A percentile compares a stretch with the other conserved stretches of the same genome.
These are phyloP conservation scores for Spodoptera littoralis DNA, from an alignment of 2,888 invertebrate species.

Conservation along the genomic window DNA sequence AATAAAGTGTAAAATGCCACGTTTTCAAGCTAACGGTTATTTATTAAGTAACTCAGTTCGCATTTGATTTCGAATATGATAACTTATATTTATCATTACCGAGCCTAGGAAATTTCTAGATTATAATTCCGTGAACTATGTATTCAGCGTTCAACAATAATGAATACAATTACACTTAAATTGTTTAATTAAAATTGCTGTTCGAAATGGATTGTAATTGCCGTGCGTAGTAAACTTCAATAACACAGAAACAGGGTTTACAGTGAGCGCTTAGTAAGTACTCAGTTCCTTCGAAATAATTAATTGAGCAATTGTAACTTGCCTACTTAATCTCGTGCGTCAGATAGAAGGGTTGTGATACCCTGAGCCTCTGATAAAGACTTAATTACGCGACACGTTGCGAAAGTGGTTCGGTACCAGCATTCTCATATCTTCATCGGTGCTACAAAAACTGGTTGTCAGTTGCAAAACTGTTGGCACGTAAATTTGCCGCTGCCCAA, in stretches of 20 bases:
- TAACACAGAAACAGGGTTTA: slow-evolving; percentile 47
- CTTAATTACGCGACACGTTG: slow-evolving; percentile 68
- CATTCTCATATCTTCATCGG: slow-evolving; percentile 80
- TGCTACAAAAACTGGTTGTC: slow-evolving; percentile 77
- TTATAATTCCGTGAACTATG: slow-evolving; percentile 30
- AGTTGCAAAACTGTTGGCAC: slow-evolving; percentile 72
- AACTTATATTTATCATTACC: slow-evolving; percentile 29
- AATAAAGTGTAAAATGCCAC: slow-evolving; percentile 20
- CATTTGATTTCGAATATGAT: slow-evolving; percentile 32
- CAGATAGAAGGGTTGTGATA: slow-evolving; percentile 67
- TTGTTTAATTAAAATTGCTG: slow-evolving; percentile 61
- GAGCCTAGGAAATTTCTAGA: slow-evolving; percentile 27
- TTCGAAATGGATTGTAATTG: slow-evolving; percentile 57
- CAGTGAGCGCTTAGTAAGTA: slow-evolving; percentile 31
- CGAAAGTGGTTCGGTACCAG: slow-evolving; percentile 62
- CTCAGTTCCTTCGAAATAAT: slow-evolving; percentile 61
- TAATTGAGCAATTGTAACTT: slow-evolving; percentile 70
- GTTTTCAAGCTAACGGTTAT: slow-evolving; percentile 19
- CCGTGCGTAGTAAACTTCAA: slow-evolving; percentile 53
- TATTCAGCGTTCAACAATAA: slow-evolving; percentile 38
- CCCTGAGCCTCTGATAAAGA: slow-evolving; percentile 59
- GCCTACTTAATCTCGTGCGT: slow-evolving; percentile 68
- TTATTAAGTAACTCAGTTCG: slow-evolving; percentile 25
- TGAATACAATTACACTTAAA: slow-evolving; percentile 43
- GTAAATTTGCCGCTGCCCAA: slow-evolving; percentile 69